Conservation (phyloP, 2,797 vertebrate species). For the Pithecia hirsuta region DNA sequence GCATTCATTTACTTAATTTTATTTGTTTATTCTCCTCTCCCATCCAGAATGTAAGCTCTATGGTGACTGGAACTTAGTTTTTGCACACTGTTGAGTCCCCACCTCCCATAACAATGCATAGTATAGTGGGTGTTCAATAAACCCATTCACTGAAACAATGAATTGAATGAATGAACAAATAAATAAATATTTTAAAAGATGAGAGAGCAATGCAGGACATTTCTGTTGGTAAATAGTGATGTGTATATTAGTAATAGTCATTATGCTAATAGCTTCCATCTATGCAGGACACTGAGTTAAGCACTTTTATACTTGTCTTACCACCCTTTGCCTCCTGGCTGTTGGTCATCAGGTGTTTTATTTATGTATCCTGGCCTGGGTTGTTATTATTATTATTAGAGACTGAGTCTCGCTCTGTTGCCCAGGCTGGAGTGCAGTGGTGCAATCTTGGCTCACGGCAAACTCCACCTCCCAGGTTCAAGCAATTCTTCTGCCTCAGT, state of each 20-base stretch:
- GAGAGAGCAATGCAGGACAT: background rate
- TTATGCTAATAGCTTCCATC: background rate
- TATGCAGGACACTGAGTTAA: background rate
- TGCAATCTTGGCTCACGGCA: fast-evolving
- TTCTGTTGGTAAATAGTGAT: background rate
- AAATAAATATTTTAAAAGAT: background rate
- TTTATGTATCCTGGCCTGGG: background rate
- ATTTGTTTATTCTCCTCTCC: background rate
- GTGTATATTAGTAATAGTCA: background rate
- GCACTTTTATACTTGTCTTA: background rate
- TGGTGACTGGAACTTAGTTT: background rate
- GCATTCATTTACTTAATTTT: background rate
- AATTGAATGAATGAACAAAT: background rate
- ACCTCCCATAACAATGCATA: background rate
- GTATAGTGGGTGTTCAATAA: background rate
- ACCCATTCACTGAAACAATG: background rate
- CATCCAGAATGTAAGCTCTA: background rate
- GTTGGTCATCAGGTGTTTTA: background rate
- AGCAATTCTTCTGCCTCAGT: too few relatives aligned
- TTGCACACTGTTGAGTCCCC: background rate
- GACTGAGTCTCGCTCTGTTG: too few relatives aligned
- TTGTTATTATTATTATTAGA: background rate
- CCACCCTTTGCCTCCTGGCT: background rate
- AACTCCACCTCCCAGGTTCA: too few relatives aligned
- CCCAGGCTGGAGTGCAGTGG: too few relatives aligned